Conservation (phyloP, 2,113 vertebrate species). For the Manacus vitellinus region DNA sequence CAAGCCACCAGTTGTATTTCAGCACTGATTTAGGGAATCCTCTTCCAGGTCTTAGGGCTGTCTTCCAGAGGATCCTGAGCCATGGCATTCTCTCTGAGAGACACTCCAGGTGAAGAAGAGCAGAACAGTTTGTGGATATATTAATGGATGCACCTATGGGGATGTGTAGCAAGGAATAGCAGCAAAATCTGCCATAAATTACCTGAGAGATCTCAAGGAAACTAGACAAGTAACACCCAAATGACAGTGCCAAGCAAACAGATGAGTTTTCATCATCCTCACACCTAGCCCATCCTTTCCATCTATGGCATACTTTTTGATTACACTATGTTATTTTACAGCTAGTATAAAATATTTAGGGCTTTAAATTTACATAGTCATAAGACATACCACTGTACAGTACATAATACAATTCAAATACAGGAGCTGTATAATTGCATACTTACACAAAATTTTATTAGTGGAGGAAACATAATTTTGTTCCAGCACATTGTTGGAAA, state of each 20-base stretch:
- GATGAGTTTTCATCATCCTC: constrained; percentile 27
- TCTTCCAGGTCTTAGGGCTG: background rate
- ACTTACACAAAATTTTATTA: background rate
- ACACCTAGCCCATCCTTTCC: background rate
- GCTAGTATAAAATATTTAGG: constrained; percentile 43
- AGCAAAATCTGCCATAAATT: constrained; percentile 7
- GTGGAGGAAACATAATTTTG: background rate
- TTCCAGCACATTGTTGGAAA: background rate
- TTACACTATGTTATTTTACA: constrained; percentile 32
- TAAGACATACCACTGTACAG: background rate
- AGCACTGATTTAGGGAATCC: background rate
- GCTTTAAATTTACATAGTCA: constrained; percentile 30
- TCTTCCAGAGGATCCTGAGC: background rate
- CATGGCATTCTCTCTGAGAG: background rate
- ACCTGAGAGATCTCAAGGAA: background rate
- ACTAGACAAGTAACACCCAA: background rate
- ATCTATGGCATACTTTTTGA: constrained; percentile 16
- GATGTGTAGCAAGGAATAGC: background rate
- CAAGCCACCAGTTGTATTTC: background rate
- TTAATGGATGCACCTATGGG: background rate
- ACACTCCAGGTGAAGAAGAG: background rate
- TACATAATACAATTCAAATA: background rate
- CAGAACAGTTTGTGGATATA: background rate
- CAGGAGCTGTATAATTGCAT: background rate
- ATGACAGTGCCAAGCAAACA: background rate